These are phyloP conservation scores for Pharmacophagus antenor DNA, from an alignment of 2,888 invertebrate species.

Conservation along the genomic window DNA sequence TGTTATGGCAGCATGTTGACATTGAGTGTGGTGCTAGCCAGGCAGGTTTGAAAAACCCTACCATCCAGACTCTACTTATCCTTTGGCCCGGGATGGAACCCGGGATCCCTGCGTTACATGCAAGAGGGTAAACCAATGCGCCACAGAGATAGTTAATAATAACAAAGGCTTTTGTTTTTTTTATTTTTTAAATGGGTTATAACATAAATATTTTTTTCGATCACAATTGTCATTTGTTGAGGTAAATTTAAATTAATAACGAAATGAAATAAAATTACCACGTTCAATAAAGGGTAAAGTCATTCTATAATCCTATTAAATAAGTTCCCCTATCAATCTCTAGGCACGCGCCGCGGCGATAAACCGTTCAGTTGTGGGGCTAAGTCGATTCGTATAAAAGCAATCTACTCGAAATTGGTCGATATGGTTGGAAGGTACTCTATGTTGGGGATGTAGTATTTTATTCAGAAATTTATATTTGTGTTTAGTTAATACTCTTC, in stretches of 20 bases:
- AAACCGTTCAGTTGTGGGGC: conserved; percentile 34
- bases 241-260: neutral
- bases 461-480: too few species aligned
- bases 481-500: too few species aligned
- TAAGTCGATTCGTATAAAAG: conserved; percentile 33
- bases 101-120: too few species aligned
- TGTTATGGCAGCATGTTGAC: too few species aligned
- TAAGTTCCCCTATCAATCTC: conserved; percentile 32
- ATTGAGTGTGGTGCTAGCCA: too few species aligned
- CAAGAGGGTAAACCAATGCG: too few species aligned
- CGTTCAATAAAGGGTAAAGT: conserved; percentile 24
- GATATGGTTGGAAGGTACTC: conserved; percentile 31
- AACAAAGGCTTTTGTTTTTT: too few species aligned
- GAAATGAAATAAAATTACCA: conserved; percentile 2
- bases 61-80: too few species aligned
- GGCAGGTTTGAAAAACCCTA: too few species aligned
- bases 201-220: neutral
- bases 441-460: conserved; percentile 14
- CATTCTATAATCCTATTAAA: conserved; percentile 35
- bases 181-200: too few species aligned
- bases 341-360: conserved; percentile 38
- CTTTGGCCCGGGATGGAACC: too few species aligned
- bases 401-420: conserved; percentile 34
- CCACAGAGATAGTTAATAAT: too few species aligned
- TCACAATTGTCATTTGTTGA: neutral